A percentile compares a stretch with the other conserved stretches of the same genome.
Conservation (phyloP, 2,113 vertebrate genomes). For the Tenrec ecaudatus region DNA sequence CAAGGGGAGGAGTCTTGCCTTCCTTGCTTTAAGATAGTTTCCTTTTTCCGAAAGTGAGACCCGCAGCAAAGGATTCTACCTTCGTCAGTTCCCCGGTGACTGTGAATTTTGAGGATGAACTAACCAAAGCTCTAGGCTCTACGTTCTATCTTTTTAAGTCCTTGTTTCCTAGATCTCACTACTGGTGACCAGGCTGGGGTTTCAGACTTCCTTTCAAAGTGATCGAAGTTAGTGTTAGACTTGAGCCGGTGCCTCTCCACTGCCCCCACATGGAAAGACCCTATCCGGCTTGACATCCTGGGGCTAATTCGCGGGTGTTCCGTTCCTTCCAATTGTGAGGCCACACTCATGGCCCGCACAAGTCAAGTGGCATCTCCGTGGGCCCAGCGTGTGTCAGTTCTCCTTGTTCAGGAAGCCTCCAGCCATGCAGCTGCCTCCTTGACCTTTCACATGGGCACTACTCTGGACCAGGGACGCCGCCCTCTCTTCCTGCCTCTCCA, state of each 20-base stretch:
- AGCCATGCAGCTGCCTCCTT: accelerated
- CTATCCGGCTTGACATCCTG: neutral
- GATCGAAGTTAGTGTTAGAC: neutral
- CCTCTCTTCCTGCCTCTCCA: neutral
- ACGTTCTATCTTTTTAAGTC: neutral
- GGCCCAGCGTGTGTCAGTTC: neutral
- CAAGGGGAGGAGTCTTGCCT: neutral
- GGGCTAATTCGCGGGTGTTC: neutral
- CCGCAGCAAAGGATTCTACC: neutral
- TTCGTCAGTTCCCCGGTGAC: neutral
- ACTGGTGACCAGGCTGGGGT: neutral
- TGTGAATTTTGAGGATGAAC: neutral
- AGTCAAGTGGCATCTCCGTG: neutral
- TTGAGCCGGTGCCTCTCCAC: too few species aligned
- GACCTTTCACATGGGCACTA: accelerated
- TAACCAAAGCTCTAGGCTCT: neutral
- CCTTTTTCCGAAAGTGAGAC: neutral
- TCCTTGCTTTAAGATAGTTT: neutral
- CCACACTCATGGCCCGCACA: neutral
- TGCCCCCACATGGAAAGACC: neutral
- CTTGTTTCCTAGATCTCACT: neutral
- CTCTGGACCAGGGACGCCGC: accelerated
- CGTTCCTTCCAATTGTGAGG: neutral
- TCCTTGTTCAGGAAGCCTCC: neutral
- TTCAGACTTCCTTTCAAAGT: neutral